These are phyloP conservation scores for Melolontha melolontha DNA, from an alignment of 2,888 invertebrate genomes.

Conservation along the genomic window DNA sequence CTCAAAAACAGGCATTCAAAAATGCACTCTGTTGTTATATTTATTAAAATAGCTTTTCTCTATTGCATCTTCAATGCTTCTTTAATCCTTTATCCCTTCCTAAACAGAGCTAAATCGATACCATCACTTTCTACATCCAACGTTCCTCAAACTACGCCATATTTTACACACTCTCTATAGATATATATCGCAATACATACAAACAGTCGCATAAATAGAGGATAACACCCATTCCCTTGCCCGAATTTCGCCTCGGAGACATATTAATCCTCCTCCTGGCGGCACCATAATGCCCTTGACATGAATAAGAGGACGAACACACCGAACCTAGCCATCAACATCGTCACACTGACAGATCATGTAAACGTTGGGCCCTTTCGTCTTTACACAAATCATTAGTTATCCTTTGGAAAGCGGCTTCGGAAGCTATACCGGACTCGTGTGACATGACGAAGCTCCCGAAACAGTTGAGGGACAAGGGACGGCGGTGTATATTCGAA, in stretches of 20 bases:
- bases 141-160: no score
- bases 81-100: no score
- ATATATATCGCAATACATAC: no score
- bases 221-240: not conserved
- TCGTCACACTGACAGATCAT: conserved; percentile 49
- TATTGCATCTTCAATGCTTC: no score
- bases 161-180: no score
- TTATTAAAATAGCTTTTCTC: no score
- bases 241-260: conserved; percentile 17
- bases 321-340: conserved; percentile 10
- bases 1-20: no score
- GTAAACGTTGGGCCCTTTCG: conserved; percentile 51
- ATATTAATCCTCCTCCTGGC: conserved; percentile 30
- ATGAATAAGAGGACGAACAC: conserved; percentile 16
- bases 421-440: conserved; percentile 43
- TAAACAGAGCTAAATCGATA: no score
- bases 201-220: no score
- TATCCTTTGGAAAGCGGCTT: conserved; percentile 61
- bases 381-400: conserved; percentile 66
- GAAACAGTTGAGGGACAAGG: no score
- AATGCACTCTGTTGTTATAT: no score
- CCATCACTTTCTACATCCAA: no score
- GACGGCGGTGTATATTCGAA: conserved; percentile 31
- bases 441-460: conserved; percentile 11
- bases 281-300: conserved; percentile 31